These are phyloP conservation scores for Ditylenchus dipsaci DNA, from an alignment of 1,140 invertebrate species.

Conservation along the genomic window DNA sequence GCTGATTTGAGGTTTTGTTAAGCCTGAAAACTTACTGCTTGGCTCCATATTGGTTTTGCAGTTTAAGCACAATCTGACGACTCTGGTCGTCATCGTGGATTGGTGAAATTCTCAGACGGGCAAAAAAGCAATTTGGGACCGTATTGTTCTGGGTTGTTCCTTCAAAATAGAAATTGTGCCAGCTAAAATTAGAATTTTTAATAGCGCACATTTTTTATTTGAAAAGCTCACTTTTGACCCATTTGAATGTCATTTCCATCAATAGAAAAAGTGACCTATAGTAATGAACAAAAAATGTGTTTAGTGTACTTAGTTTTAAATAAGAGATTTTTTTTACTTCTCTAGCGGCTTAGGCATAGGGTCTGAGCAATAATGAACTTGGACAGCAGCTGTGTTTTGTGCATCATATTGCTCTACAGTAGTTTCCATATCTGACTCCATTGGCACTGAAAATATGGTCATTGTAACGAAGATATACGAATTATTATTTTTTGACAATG, in stretches of 20 bases:
- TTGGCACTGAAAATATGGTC: conserved; percentile 37
- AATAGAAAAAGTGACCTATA: conserved; percentile 47
- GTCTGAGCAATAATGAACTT: conserved; percentile 56
- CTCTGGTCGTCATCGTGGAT: conserved; percentile 53
- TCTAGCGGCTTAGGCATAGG: conserved; percentile 48
- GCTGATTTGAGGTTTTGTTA: too few relatives aligned
- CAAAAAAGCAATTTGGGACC: conserved; percentile 51
- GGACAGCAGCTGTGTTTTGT: conserved; percentile 44
- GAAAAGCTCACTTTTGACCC: conserved; percentile 36
- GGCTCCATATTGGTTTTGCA: conserved; percentile 50
- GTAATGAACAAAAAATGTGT: background rate
- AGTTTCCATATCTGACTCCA: conserved; percentile 47
- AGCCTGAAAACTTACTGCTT: too few relatives aligned
- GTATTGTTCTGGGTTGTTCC: conserved; percentile 52
- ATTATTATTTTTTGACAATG: too few relatives aligned
- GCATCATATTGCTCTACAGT: conserved; percentile 50
- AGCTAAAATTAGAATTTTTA: conserved; percentile 12
- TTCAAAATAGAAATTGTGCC: conserved; percentile 58
- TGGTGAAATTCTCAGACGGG: conserved; percentile 49
- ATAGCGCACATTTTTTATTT: too few relatives aligned
- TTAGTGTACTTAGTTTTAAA: background rate
- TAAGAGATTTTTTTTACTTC: conserved; percentile 40
- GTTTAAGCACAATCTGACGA: conserved; percentile 53
- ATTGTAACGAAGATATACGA: too few relatives aligned
- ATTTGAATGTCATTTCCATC: conserved; percentile 56